Percentiles rank a stretch among this genome's conserved stretches.
phyloP scores from a whole-genome alignment of 2,797 vertebrate genomes.

The Micromesistius poutassou region DNA sequence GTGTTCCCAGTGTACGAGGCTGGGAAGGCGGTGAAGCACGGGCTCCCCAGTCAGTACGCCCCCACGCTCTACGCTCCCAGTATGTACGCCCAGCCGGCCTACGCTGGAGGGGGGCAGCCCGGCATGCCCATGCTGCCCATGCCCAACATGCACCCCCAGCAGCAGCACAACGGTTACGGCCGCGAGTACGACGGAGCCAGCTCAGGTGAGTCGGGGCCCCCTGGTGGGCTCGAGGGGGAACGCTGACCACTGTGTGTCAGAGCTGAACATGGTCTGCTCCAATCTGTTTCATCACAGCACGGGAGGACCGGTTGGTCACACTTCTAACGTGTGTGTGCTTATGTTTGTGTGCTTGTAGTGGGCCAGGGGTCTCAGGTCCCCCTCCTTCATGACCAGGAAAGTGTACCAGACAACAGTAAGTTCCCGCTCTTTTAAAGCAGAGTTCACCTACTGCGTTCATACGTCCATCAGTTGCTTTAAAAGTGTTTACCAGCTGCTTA shows the following conservation, averaged over 20 bases:
- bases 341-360: constrained; percentile 59
- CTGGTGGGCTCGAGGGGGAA: neutral
- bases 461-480: too few species aligned
- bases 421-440: neutral
- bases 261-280: neutral
- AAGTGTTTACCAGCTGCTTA: too few species aligned
- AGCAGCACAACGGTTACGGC: constrained; percentile 70
- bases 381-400: constrained; percentile 76
- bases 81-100: constrained; percentile 75
- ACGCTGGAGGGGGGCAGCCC: constrained; percentile 44
- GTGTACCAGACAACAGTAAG: constrained; percentile 75
- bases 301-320: neutral
- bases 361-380: constrained; percentile 86
- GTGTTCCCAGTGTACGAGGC: constrained; percentile 83
- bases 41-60: constrained; percentile 75
- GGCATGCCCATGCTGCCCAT: constrained; percentile 67
- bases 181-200: constrained; percentile 79
- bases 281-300: neutral
- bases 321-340: neutral
- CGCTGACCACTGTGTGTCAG: neutral
- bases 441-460: too few species aligned
- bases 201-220: constrained; percentile 69
- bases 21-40: constrained; percentile 85
- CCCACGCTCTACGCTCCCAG: constrained; percentile 75
- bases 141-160: constrained; percentile 53